Conservation (phyloP, 2,797 vertebrate species). For the Sandelia bainsii region DNA sequence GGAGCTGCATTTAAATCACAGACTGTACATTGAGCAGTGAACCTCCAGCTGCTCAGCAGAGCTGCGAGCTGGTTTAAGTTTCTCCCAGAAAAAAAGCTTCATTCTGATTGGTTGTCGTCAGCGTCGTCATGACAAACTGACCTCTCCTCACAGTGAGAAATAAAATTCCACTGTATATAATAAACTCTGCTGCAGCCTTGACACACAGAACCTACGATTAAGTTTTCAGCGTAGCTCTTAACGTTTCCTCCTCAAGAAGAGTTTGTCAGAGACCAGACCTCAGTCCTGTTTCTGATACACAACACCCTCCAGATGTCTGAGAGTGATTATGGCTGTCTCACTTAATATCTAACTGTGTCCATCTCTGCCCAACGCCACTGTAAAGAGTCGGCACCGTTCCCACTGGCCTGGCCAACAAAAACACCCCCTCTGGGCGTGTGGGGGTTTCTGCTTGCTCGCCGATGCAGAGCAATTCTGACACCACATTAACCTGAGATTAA, state of each 20-base stretch:
- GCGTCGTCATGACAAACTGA: neutral
- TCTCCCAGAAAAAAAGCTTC: conserved; percentile 2
- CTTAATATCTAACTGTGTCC: conserved; percentile 68
- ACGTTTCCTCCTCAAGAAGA: conserved; percentile 26
- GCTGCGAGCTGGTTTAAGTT: neutral
- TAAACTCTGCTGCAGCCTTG: conserved; percentile 39
- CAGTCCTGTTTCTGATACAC: conserved; percentile 46
- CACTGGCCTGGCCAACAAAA: conserved; percentile 48
- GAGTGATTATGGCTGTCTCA: conserved; percentile 72
- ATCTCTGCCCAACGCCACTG: conserved; percentile 46
- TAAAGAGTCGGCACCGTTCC: conserved; percentile 29
- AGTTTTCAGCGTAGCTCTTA: conserved; percentile 46
- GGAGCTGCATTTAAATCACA: neutral
- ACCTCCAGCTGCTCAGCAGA: neutral
- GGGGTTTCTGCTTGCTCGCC: conserved; percentile 12
- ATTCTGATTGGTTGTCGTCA: conserved; percentile 11
- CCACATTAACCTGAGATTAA: conserved; percentile 44
- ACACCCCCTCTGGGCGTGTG: conserved; percentile 47
- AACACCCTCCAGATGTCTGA: conserved; percentile 67
- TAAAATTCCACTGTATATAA: conserved; percentile 5
- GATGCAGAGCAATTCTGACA: neutral
- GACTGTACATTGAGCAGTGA: neutral
- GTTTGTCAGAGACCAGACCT: conserved; percentile 9
- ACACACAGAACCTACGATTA: conserved; percentile 53
- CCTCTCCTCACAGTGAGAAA: conserved; percentile 12